Evolutionary conservation across 2,113 vertebrate genomes (phyloP).

Genomic region (Eurypyga helias): DNA sequence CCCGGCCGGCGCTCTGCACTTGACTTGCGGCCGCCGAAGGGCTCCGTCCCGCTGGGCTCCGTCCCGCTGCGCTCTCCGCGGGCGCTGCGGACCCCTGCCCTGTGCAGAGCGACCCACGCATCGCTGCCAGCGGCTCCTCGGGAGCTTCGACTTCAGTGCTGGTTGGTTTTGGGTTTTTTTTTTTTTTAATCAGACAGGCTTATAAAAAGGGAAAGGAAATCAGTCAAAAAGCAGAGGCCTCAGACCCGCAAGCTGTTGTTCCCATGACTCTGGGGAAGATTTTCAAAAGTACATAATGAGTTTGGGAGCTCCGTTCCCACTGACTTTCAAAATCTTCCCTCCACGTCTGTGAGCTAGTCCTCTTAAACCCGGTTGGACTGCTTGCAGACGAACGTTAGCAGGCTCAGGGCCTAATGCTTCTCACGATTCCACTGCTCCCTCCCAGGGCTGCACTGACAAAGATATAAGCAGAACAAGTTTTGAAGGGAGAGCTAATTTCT

Average conservation of each 20-base stretch:
- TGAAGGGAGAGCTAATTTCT: conserved; percentile 29
- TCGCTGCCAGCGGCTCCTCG: neutral
- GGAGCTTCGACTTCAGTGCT: neutral
- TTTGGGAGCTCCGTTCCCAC: neutral
- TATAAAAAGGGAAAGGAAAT: neutral
- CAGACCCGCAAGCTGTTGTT: neutral
- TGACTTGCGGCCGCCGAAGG: conserved; percentile 16
- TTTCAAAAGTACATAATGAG: conserved; percentile 4
- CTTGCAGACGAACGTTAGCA: neutral
- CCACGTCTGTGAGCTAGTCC: neutral
- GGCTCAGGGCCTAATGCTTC: conserved; percentile 53
- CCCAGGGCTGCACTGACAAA: neutral
- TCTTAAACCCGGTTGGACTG: neutral
- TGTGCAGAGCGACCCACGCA: neutral
- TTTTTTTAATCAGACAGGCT: neutral
- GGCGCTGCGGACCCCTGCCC: neutral
- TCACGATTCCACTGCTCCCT: neutral
- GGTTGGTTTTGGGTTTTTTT: neutral
- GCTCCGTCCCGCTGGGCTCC: neutral
- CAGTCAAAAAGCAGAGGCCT: neutral
- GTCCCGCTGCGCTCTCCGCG: neutral
- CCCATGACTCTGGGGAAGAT: neutral
- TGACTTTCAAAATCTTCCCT: conserved; percentile 14
- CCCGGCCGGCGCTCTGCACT: neutral
- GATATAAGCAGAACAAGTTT: neutral